A percentile compares a stretch with the other conserved stretches of the same genome.
phyloP scores from a whole-genome alignment of 1,140 invertebrate species.

The Scaptomyza montana region DNA sequence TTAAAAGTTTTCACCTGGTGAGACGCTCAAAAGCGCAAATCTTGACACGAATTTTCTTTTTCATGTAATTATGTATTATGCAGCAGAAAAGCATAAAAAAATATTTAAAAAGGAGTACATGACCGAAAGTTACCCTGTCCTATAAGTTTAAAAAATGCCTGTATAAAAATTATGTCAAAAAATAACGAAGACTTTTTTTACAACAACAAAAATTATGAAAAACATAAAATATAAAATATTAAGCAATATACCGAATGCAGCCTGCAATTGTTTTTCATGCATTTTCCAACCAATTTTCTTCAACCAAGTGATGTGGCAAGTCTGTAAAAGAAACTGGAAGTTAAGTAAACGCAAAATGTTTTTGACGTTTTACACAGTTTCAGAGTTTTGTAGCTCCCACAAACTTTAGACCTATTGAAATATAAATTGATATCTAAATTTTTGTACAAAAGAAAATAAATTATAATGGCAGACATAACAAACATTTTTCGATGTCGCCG shows the following conservation, averaged over 20 bases:
- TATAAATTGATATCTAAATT: slow-evolving; percentile 28
- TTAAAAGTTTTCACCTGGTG: slow-evolving; percentile 81
- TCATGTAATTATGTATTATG: slow-evolving; percentile 79
- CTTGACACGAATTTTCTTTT: slow-evolving; percentile 77
- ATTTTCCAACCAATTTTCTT: slow-evolving; percentile 12
- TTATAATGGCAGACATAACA: slow-evolving; percentile 55
- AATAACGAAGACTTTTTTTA: too few species aligned
- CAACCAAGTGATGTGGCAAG: slow-evolving; percentile 11
- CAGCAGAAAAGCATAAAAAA: slow-evolving; percentile 36
- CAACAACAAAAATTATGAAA: too few species aligned
- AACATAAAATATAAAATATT: too few species aligned
- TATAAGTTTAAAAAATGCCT: too few species aligned
- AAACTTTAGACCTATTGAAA: background rate
- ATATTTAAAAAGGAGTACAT: background rate
- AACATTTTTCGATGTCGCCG: slow-evolving; percentile 55
- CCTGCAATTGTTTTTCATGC: slow-evolving; percentile 18
- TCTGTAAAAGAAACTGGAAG: background rate
- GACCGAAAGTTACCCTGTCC: background rate
- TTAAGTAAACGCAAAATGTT: background rate
- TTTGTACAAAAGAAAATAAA: background rate
- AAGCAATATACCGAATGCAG: too few species aligned
- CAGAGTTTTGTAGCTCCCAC: background rate
- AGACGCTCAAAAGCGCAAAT: slow-evolving; percentile 71
- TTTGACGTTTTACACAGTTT: slow-evolving; percentile 14
- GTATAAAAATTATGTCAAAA: too few species aligned